Evolutionary conservation across 2,888 invertebrate species (phyloP), one percentile per base, ranked within the genome.

Genomic region (Choristoneura rosaceana): DNA sequence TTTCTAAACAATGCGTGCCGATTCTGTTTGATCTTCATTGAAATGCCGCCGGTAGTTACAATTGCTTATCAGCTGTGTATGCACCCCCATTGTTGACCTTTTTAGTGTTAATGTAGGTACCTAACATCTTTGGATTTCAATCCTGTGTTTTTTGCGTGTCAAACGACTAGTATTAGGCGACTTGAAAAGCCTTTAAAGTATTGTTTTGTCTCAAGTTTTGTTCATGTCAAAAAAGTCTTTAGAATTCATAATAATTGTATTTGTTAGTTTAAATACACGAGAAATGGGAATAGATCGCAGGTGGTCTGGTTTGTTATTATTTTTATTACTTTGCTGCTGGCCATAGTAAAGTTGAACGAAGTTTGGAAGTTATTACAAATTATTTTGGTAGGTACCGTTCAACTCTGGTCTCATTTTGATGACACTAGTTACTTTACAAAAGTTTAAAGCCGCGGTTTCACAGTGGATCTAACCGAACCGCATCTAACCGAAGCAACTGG

Each of bases 131-230:
- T 71, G 71, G 76, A 77, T 75, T 75, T 76, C 71, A 75, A 80
- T 75, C 74, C n/a, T 14, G 64, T 33, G 9, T 34, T 17, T 81
- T 82, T 81, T 79, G 82, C 81, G 65, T 83, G 84, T 85, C 82
- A 82, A 88, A 90, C 90, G 90, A 25, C 25, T 25, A 25, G 25
- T 82, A 86, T 87, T 38, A 87, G 79, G 76, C 70, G 74, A 79
- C 82, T 82, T 86, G 80, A 88, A 86, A 88, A 58, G 64, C 25
- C 69, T 66, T 55, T 61, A 50, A 0, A 9, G 66, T 45, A 71
- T 68, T 68, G 71, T 50, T n/a, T 71, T 65, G 59, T 33, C 25
- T n/a, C 38, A 45, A 9, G 61, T 34, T 34, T 38, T 17, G 52
- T n/a, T 43, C 25, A 34, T 3, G 43, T 34, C 34, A 52, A 9